A percentile compares a stretch with the other conserved stretches of the same genome.
Evolutionary conservation across 2,797 vertebrate genomes (phyloP).

Genomic region (Luscinia megarhynchos): DNA sequence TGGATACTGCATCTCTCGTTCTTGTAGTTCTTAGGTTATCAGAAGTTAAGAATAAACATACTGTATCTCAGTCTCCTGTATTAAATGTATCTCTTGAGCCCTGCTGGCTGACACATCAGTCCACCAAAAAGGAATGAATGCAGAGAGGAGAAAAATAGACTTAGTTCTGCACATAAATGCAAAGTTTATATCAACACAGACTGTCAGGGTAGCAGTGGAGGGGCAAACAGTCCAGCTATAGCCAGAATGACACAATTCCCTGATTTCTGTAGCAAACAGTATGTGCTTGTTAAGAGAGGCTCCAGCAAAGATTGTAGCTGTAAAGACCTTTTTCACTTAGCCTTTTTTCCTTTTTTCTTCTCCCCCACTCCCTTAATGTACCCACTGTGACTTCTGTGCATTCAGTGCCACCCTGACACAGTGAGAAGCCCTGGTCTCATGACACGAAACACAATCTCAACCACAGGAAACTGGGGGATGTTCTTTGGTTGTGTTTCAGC

Average conservation of each 20-base stretch:
- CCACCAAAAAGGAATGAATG: conserved; percentile 53
- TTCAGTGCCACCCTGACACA: conserved; percentile 29
- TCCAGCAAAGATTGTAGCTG: conserved; percentile 61
- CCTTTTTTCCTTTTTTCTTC: conserved; percentile 14
- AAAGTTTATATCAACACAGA: conserved; percentile 62
- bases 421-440: conserved; percentile 40
- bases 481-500: conserved; percentile 56
- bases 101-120: conserved; percentile 65
- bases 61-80: conserved; percentile 78
- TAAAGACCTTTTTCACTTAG: conserved; percentile 58
- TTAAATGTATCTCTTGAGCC: conserved; percentile 75
- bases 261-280: conserved; percentile 41
- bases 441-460: conserved; percentile 48
- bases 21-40: conserved; percentile 78
- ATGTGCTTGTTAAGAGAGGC: conserved; percentile 55
- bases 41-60: conserved; percentile 77
- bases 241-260: conserved; percentile 59
- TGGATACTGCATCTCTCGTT: conserved; percentile 81
- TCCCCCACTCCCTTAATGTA: not conserved
- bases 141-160: conserved; percentile 47
- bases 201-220: conserved; percentile 47
- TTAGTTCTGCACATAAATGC: conserved; percentile 68
- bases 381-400: conserved; percentile 41
- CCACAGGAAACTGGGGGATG: conserved; percentile 26
- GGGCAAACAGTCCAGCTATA: conserved; percentile 43